These are phyloP conservation scores for Psylliodes chrysocephalus DNA, from an alignment of 2,888 invertebrate species.

Conservation along the genomic window DNA sequence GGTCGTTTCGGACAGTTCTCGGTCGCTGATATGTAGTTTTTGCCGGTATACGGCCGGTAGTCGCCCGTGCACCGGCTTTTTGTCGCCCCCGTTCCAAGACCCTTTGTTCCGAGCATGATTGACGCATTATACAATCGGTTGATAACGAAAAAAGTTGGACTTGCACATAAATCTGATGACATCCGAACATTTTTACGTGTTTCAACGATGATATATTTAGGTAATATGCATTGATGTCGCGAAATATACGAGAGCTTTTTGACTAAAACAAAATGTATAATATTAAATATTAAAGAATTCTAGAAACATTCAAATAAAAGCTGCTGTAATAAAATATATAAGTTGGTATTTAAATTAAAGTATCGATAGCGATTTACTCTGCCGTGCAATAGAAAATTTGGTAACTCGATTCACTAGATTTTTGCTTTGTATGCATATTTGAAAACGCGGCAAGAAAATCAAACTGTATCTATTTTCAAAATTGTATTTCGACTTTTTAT, in stretches of 20 bases:
- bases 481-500: too few relatives aligned
- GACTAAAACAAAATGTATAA: background rate
- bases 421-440: too few relatives aligned
- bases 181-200: constrained; percentile 48
- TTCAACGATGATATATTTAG: constrained; percentile 50
- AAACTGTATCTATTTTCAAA: too few relatives aligned
- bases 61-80: constrained; percentile 32
- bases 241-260: constrained; percentile 25
- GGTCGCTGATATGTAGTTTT: constrained; percentile 30
- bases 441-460: too few relatives aligned
- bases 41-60: constrained; percentile 23
- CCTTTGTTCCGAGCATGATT: constrained; percentile 50
- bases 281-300: too few relatives aligned
- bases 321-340: too few relatives aligned
- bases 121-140: constrained; percentile 48
- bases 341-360: too few relatives aligned
- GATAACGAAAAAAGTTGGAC: constrained; percentile 52
- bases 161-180: constrained; percentile 51
- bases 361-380: too few relatives aligned
- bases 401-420: too few relatives aligned
- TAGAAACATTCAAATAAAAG: too few relatives aligned
- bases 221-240: constrained; percentile 53
- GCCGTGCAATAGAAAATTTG: too few relatives aligned
- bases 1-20: constrained; percentile 32
- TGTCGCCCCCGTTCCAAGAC: constrained; percentile 31